A percentile compares a stretch with the other conserved stretches of the same genome.
Conservation (phyloP, 2,113 vertebrate species). For the Pangasianodon gigas region DNA sequence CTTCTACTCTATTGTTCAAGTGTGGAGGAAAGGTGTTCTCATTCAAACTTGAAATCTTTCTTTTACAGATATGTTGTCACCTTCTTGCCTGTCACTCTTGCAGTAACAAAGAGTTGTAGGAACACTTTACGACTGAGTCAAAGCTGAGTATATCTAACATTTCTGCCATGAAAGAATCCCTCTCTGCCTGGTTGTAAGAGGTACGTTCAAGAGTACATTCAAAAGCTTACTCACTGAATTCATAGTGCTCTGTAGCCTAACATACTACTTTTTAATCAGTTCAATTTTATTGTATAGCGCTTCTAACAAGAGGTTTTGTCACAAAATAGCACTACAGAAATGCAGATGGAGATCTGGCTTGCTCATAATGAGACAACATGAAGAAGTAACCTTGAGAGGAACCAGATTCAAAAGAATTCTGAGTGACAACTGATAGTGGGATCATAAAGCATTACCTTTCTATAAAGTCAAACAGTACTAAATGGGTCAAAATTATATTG, state of each 20-base stretch:
- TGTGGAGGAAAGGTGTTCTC: background rate
- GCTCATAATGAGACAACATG: no score
- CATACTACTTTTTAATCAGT: background rate
- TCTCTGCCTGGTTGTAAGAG: slow-evolving; percentile 3
- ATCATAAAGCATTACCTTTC: no score
- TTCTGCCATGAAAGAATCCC: slow-evolving; percentile 20
- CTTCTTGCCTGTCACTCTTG: background rate
- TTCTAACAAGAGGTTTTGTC: background rate
- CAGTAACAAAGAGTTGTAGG: background rate
- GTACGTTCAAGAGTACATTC: background rate
- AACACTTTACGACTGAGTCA: background rate
- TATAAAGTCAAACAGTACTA: no score
- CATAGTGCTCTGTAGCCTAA: no score
- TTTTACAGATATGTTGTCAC: background rate
- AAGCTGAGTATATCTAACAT: background rate
- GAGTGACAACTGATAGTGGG: no score
- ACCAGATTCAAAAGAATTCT: no score
- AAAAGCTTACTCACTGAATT: slow-evolving; percentile 11
- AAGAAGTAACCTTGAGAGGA: no score
- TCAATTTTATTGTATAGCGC: background rate
- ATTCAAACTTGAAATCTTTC: background rate
- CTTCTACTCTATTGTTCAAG: background rate
- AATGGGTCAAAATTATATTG: no score
- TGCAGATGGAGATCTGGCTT: no score
- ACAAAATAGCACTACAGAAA: no score